Conservation (phyloP, 2,113 vertebrate genomes). For the Nibea coibor region DNA sequence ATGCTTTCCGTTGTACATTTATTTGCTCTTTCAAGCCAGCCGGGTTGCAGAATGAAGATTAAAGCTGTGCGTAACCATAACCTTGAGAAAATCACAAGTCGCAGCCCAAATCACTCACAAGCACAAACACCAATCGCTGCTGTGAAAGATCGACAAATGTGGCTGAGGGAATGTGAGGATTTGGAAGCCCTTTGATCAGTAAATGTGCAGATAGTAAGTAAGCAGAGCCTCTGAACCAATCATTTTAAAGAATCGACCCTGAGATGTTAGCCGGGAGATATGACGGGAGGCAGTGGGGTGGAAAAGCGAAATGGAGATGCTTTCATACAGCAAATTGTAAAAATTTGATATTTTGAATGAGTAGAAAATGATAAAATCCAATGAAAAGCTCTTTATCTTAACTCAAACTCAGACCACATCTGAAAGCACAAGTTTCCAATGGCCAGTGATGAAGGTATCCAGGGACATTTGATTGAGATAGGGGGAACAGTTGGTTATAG, state of each 20-base stretch:
- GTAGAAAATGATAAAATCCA: not conserved
- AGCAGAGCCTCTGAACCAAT: slow-evolving; percentile 29
- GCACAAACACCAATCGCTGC: slow-evolving; percentile 40
- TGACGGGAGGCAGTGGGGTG: slow-evolving; percentile 15
- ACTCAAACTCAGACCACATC: not conserved
- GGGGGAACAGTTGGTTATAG: not conserved
- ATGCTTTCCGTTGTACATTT: slow-evolving; percentile 20
- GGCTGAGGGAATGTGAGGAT: slow-evolving; percentile 23
- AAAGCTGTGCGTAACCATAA: slow-evolving; percentile 15
- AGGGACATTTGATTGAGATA: not conserved
- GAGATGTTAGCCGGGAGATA: slow-evolving; percentile 18
- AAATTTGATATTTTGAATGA: not conserved
- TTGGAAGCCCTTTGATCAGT: slow-evolving; percentile 47
- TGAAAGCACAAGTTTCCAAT: not conserved
- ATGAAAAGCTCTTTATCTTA: not conserved
- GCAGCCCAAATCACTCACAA: slow-evolving; percentile 19
- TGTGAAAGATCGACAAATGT: slow-evolving; percentile 14
- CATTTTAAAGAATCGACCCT: slow-evolving; percentile 35
- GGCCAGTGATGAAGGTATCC: too few relatives aligned
- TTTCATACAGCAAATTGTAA: not conserved
- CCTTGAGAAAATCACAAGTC: slow-evolving; percentile 25
- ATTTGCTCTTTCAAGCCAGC: slow-evolving; percentile 34
- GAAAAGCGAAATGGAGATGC: slow-evolving; percentile 21
- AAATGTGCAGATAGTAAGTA: slow-evolving; percentile 30
- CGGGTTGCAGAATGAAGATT: slow-evolving; percentile 34